These are phyloP conservation scores for Palloptera scutellata DNA, from an alignment of 2,888 invertebrate species.

Conservation along the genomic window DNA sequence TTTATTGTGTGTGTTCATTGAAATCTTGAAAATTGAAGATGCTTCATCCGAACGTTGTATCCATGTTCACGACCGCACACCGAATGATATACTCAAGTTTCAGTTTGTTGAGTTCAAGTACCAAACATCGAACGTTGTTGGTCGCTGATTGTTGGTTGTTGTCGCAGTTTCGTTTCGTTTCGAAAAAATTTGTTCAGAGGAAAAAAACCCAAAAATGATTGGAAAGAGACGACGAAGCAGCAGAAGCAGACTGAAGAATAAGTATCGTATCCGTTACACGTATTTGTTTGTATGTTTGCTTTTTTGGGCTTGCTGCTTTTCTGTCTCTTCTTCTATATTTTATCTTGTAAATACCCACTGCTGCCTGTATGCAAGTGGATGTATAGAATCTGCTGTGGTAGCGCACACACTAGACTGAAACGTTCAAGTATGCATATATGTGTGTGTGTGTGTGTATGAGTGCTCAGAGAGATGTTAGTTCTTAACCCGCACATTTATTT, in stretches of 20 bases:
- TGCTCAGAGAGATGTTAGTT: slow-evolving; percentile 5
- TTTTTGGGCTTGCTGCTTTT: slow-evolving; percentile 1
- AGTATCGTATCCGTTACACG: slow-evolving; percentile 47
- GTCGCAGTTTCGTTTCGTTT: slow-evolving; percentile 4
- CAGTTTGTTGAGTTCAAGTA: slow-evolving; percentile 37
- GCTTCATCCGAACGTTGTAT: slow-evolving; percentile 50
- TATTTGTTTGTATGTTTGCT: slow-evolving; percentile 34
- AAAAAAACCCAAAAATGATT: neutral
- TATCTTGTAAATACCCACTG: slow-evolving; percentile 20
- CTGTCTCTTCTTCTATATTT: neutral
- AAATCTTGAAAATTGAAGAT: slow-evolving; percentile 7
- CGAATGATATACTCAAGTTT: slow-evolving; percentile 48
- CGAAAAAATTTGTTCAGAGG: neutral
- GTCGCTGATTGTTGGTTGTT: slow-evolving; percentile 10
- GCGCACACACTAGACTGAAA: too few relatives aligned
- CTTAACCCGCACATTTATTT: too few relatives aligned
- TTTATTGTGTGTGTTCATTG: too few relatives aligned
- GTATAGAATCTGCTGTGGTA: too few relatives aligned
- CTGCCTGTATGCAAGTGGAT: too few relatives aligned
- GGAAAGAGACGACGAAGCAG: slow-evolving; percentile 40
- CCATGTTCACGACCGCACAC: slow-evolving; percentile 57
- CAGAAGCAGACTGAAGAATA: slow-evolving; percentile 45
- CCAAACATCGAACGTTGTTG: neutral
- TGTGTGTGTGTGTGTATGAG: neutral
- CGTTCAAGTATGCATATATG: neutral